phyloP scores from a whole-genome alignment of 2,113 vertebrate species.

The Pachypanchax playfairii region DNA sequence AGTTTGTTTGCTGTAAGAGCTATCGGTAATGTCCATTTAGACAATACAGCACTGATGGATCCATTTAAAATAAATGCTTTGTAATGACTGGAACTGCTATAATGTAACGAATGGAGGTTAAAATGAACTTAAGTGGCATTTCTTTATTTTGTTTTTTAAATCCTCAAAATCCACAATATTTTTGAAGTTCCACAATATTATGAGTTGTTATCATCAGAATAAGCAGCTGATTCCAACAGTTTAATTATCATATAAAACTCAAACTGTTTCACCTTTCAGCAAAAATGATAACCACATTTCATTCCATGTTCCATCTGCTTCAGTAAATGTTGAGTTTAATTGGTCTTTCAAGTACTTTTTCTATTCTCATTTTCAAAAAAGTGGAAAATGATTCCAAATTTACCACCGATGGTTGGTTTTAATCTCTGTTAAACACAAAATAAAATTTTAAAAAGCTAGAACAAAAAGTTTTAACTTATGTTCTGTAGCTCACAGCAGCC shows the following conservation, averaged over 20 bases:
- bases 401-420: no score
- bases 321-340: no score
- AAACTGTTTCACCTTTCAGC: neutral
- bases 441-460: no score
- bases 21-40: constrained; percentile 39
- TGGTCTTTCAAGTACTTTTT: no score
- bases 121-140: neutral
- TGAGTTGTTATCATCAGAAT: neutral
- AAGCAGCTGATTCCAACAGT: neutral
- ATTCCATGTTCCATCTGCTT: no score
- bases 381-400: no score
- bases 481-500: neutral
- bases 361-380: neutral
- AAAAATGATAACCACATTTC: neutral
- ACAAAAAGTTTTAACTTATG: no score
- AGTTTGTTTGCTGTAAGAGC: constrained; percentile 47
- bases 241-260: no score
- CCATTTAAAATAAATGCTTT: constrained; percentile 27
- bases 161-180: neutral
- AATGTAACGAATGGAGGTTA: neutral
- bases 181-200: neutral
- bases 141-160: neutral
- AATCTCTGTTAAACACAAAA: no score
- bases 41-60: constrained; percentile 43
- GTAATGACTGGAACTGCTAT: neutral